Evolutionary conservation across 2,888 invertebrate species (phyloP).

Genomic region (Helobdella robusta): DNA sequence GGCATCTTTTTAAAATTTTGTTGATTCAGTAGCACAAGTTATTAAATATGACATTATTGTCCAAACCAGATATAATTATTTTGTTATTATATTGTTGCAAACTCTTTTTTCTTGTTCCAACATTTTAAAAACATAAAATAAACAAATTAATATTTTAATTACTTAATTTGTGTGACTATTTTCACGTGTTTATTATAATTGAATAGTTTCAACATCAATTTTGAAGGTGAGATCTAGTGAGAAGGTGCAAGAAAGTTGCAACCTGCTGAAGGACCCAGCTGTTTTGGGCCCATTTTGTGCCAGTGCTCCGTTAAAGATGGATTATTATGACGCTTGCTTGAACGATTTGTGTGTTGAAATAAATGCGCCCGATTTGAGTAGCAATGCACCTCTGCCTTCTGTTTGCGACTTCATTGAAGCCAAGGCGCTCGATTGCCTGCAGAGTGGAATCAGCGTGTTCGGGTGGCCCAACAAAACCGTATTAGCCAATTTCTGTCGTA

Average conservation of each 20-base stretch:
- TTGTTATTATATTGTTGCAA: too few relatives aligned
- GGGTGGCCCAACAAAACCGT: slow-evolving; percentile 7
- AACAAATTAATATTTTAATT: too few relatives aligned
- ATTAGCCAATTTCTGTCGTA: slow-evolving; percentile 7
- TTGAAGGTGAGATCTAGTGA: slow-evolving; percentile 14
- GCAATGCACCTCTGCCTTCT: slow-evolving; percentile 7
- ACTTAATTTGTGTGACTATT: too few relatives aligned
- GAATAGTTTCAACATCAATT: too few relatives aligned
- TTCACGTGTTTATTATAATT: too few relatives aligned
- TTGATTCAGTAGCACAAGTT: too few relatives aligned
- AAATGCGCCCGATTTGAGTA: slow-evolving; percentile 8
- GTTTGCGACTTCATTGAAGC: slow-evolving; percentile 11
- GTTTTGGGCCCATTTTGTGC: slow-evolving; percentile 3
- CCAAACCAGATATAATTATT: too few relatives aligned
- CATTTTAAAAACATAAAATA: too few relatives aligned
- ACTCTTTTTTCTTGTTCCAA: too few relatives aligned
- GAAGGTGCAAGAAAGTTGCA: neutral
- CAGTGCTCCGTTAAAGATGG: neutral
- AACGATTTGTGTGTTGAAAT: slow-evolving; percentile 18
- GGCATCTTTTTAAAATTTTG: neutral
- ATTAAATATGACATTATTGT: too few relatives aligned
- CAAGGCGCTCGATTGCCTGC: slow-evolving; percentile 14
- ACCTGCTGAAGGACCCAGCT: neutral
- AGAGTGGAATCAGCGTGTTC: neutral
- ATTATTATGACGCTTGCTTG: slow-evolving; percentile 5